These are phyloP conservation scores for Typhlichthys eigenmanni DNA, from an alignment of 2,797 vertebrate genomes.

Conservation along the genomic window DNA sequence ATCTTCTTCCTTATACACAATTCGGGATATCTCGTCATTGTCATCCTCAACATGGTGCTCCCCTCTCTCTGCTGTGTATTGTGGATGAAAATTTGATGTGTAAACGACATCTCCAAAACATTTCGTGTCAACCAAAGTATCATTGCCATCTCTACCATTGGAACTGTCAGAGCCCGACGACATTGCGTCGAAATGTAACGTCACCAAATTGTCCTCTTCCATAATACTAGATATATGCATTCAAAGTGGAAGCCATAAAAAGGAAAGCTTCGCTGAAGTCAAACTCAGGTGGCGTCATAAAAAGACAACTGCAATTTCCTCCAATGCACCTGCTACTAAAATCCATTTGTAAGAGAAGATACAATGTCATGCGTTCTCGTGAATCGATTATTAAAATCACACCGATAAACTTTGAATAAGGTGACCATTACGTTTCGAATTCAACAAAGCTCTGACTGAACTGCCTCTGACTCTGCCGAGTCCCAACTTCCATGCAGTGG, in stretches of 20 bases:
- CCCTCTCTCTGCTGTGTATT: slow-evolving; percentile 13
- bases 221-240: slow-evolving; percentile 16
- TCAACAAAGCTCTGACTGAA: too few relatives aligned
- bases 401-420: too few relatives aligned
- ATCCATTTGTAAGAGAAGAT: too few relatives aligned
- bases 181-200: slow-evolving; percentile 31
- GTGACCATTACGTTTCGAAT: too few relatives aligned
- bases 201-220: slow-evolving; percentile 30
- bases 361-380: too few relatives aligned
- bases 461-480: too few relatives aligned
- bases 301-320: not conserved
- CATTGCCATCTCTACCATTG: slow-evolving; percentile 55
- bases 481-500: too few relatives aligned
- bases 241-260: not conserved
- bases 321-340: too few relatives aligned
- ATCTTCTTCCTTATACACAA: slow-evolving; percentile 52
- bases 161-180: slow-evolving; percentile 56
- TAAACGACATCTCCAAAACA: slow-evolving; percentile 11
- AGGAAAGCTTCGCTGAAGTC: not conserved
- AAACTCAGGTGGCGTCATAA: not conserved
- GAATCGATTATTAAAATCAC: too few relatives aligned
- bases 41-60: slow-evolving; percentile 11
- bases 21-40: slow-evolving; percentile 28
- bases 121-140: slow-evolving; percentile 8
- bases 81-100: slow-evolving; percentile 26